Conservation (phyloP, 2,113 vertebrate genomes). For the Uria lomvia region DNA sequence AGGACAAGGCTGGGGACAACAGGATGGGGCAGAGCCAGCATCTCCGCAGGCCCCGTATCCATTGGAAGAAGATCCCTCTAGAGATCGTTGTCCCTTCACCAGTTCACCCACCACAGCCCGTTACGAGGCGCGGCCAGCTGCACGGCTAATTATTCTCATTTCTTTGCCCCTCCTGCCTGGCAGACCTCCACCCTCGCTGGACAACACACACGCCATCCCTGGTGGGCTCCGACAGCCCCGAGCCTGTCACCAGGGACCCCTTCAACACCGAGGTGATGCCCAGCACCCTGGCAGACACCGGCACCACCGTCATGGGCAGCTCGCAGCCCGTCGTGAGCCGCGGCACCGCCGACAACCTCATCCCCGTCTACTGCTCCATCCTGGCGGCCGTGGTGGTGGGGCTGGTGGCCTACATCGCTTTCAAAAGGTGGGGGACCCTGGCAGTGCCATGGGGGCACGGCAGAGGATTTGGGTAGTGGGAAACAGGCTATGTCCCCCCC, state of each 20-base stretch:
- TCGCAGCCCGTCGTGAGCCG: conserved; percentile 81
- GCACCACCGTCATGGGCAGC: conserved; percentile 82
- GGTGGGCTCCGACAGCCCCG: conserved; percentile 6
- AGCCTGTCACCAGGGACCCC: conserved; percentile 35
- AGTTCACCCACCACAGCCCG: rapidly evolving
- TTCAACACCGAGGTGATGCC: conserved; percentile 7
- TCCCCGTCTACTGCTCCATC: conserved; percentile 97
- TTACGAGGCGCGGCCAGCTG: rapidly evolving
- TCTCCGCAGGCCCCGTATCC: background rate
- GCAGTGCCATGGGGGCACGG: rapidly evolving
- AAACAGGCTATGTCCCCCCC: rapidly evolving
- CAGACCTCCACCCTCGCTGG: conserved; percentile 70
- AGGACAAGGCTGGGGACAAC: background rate
- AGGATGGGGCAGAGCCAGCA: background rate
- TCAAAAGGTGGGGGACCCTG: conserved; percentile 84
- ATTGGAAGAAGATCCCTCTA: background rate
- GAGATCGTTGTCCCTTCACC: rapidly evolving
- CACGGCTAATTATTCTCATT: background rate
- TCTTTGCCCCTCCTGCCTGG: background rate
- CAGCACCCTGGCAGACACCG: conserved; percentile 64
- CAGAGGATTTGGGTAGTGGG: background rate
- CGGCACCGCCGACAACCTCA: conserved; percentile 88
- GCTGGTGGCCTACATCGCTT: conserved; percentile 90
- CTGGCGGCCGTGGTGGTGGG: conserved; percentile 93
- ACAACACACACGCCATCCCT: background rate